Conservation (phyloP, 2,888 invertebrate genomes). For the Amphimallon solstitiale region DNA sequence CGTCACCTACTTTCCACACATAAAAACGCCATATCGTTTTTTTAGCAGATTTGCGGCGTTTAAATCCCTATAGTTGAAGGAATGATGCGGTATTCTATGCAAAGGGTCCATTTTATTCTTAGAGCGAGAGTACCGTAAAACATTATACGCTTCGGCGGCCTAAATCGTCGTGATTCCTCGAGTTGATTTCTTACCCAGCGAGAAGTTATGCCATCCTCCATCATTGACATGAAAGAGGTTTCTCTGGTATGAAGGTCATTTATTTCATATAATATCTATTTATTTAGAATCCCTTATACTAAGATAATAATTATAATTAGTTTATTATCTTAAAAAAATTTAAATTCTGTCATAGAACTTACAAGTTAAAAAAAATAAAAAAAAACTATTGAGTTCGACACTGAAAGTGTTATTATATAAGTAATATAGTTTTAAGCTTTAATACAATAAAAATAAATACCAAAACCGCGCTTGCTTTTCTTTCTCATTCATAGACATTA, state of each 20-base stretch:
- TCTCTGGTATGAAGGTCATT: neutral
- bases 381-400: no score
- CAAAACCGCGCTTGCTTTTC: no score
- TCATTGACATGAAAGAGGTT: conserved; percentile 13
- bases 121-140: conserved; percentile 42
- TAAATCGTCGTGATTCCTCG: conserved; percentile 45
- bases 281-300: no score
- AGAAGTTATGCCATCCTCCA: conserved; percentile 17
- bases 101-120: conserved; percentile 41
- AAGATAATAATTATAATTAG: no score
- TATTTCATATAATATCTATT: conserved; percentile 16
- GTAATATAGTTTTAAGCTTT: no score
- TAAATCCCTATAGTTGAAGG: conserved; percentile 22
- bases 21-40: conserved; percentile 30
- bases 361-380: no score
- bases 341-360: no score
- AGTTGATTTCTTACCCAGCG: conserved; percentile 39
- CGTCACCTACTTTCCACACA: conserved; percentile 18
- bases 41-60: conserved; percentile 30
- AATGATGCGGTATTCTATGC: conserved; percentile 31
- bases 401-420: no score
- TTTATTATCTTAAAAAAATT: no score
- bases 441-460: no score
- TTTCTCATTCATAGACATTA: no score
- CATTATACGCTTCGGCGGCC: conserved; percentile 46